These are phyloP conservation scores for Nematolebias whitei DNA, from an alignment of 2,113 vertebrate species.

Conservation along the genomic window DNA sequence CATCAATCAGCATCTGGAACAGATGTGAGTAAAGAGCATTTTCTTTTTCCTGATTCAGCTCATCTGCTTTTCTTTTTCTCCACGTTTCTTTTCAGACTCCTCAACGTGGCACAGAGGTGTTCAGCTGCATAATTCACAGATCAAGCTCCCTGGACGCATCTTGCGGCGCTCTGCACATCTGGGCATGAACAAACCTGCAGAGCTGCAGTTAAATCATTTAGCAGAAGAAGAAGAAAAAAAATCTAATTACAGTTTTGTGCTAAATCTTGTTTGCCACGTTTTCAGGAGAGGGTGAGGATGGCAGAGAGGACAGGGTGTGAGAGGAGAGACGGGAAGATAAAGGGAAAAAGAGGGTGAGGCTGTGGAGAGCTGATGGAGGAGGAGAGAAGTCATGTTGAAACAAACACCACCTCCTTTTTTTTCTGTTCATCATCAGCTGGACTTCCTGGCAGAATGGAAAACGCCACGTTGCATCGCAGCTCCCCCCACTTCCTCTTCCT, in stretches of 20 bases:
- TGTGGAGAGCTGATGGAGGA: too few species aligned
- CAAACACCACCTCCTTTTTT: slow-evolving; percentile 48
- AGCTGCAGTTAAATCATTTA: slow-evolving; percentile 21
- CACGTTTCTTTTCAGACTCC: not conserved
- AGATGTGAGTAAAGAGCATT: not conserved
- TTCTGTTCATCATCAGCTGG: slow-evolving; percentile 33
- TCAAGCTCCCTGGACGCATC: not conserved
- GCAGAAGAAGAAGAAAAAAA: slow-evolving; percentile 2
- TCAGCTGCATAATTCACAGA: not conserved
- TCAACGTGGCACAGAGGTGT: slow-evolving; percentile 5
- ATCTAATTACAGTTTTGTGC: slow-evolving; percentile 37
- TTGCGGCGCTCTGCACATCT: not conserved
- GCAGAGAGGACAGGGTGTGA: slow-evolving; percentile 9
- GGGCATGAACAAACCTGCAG: slow-evolving; percentile 10
- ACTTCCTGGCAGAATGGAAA: slow-evolving; percentile 72
- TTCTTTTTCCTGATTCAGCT: not conserved
- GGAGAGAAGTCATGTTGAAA: slow-evolving; percentile 41
- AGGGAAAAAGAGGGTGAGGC: slow-evolving; percentile 16
- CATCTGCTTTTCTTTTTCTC: not conserved
- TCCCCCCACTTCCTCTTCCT: slow-evolving; percentile 43
- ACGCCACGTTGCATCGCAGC: slow-evolving; percentile 80
- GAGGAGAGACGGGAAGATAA: slow-evolving; percentile 2
- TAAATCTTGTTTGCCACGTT: slow-evolving; percentile 59
- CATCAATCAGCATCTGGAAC: not conserved
- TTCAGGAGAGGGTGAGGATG: slow-evolving; percentile 10